Conservation (phyloP, 2,888 invertebrate genomes). For the Perizoma flavofasciatum region DNA sequence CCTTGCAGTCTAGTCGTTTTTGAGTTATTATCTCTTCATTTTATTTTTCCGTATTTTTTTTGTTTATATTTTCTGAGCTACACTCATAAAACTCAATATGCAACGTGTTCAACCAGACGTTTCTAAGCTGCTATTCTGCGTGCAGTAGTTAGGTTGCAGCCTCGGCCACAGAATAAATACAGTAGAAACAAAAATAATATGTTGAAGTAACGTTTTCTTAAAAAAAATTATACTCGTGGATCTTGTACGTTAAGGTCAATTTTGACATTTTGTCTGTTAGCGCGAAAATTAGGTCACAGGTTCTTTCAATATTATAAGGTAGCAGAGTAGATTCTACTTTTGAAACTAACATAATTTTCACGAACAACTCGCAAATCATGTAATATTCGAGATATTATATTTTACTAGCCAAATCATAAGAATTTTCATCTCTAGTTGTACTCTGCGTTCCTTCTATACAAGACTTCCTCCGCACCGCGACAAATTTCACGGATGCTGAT, state of each 20-base stretch:
- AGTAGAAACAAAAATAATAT: not conserved
- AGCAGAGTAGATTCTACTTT: too few species aligned
- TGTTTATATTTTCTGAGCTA: slow-evolving; percentile 15
- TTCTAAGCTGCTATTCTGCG: slow-evolving; percentile 44
- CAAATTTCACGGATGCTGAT: slow-evolving; percentile 77
- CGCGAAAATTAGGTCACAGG: too few species aligned
- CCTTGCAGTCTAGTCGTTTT: slow-evolving; percentile 23
- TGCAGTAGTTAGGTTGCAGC: slow-evolving; percentile 50
- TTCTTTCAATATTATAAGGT: too few species aligned
- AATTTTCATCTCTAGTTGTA: slow-evolving; percentile 13
- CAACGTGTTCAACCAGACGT: slow-evolving; percentile 29
- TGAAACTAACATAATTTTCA: too few species aligned
- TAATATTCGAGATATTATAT: too few species aligned
- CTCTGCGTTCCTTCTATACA: slow-evolving; percentile 21
- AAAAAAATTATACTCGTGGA: too few species aligned
- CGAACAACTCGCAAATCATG: too few species aligned
- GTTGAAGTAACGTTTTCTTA: too few species aligned
- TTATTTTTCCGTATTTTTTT: slow-evolving; percentile 4
- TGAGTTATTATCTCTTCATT: slow-evolving; percentile 11
- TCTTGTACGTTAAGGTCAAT: too few species aligned
- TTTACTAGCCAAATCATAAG: too few species aligned
- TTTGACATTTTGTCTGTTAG: too few species aligned
- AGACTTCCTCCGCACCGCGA: slow-evolving; percentile 54
- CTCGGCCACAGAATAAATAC: slow-evolving; percentile 15
- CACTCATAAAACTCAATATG: slow-evolving; percentile 21